Conservation (phyloP, 2,888 invertebrate species). For the Leptura quadrifasciata region DNA sequence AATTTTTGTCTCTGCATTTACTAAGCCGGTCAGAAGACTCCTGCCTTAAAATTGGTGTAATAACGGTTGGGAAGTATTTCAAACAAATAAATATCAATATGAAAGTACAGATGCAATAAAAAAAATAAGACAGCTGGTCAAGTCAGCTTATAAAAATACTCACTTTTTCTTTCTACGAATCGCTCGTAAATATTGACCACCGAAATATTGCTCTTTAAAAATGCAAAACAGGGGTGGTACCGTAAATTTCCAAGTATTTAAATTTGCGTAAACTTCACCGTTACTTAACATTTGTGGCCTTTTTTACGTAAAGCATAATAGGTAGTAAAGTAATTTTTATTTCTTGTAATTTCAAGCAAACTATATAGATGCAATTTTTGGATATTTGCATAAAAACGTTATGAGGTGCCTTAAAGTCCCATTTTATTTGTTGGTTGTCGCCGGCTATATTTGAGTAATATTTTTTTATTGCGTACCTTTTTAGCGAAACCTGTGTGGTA, state of each 20-base stretch:
- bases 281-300: not conserved
- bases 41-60: too few relatives aligned
- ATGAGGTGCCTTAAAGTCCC: not conserved
- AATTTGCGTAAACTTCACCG: not conserved
- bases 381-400: conserved; percentile 10
- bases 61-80: too few relatives aligned
- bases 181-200: too few relatives aligned
- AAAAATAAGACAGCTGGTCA: too few relatives aligned
- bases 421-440: not conserved
- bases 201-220: not conserved
- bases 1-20: too few relatives aligned
- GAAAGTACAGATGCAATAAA: too few relatives aligned
- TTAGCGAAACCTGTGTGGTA: too few relatives aligned
- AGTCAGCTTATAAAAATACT: too few relatives aligned
- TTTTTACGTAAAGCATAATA: not conserved
- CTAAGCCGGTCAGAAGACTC: too few relatives aligned
- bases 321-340: not conserved
- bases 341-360: not conserved
- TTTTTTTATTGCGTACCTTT: not conserved
- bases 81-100: too few relatives aligned
- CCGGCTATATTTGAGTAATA: not conserved
- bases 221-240: not conserved
- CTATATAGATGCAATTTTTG: conserved; percentile 20
- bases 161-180: too few relatives aligned
- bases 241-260: not conserved